Evolutionary conservation across 2,888 invertebrate genomes (phyloP), one percentile per base, ranked within the genome.

Genomic region (Euzetes globulus): DNA sequence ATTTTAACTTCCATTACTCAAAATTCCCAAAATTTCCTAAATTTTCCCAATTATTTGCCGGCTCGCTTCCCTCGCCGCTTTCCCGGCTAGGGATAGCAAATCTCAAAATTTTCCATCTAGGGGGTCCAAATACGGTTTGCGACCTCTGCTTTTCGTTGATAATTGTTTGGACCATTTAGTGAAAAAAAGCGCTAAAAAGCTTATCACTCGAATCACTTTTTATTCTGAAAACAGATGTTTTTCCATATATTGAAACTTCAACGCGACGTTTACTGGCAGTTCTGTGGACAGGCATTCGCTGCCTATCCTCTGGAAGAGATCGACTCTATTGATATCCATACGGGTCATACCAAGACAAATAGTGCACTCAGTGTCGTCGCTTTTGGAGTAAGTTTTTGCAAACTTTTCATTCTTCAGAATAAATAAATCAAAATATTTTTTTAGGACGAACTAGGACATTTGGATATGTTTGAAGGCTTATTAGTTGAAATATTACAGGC

Each of bases 231-330:
- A n/a, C 4, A 86, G 83, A 90, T 99, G 87, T 99, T 98, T 84
- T 94, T 96, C 81, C 96, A 97, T 81, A 96, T 99, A 78, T 85
- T 98, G 81, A 95, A 96, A 83, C 90, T 97, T 77, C 95, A 96
- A 82, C 84, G 97, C 41, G 95, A 97, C 84, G 94, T 96, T 79
- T 95, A 95, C 82, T 98, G 98, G 98, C 94, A 95, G 82, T 91
- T 94, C 78, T 94, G 94, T 81, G 84, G 83, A 77, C 93, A 98
- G 5, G 95, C 95, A 0, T 98, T 96, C 82, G 96, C 97, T 0
- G 97, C 97, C 0, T 98, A 98, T 84, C 97, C 98, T 0, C 84
- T 99, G 71, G 90, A 91, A 0, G 91, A 93, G 83, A 91, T 97
- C 47, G 98, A 99, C 81, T 97, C 97, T 0, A 98, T 98, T 77